A percentile compares a stretch with the other conserved stretches of the same genome.
phyloP scores from a whole-genome alignment of 2,113 vertebrate genomes.

The Gila orcuttii region DNA sequence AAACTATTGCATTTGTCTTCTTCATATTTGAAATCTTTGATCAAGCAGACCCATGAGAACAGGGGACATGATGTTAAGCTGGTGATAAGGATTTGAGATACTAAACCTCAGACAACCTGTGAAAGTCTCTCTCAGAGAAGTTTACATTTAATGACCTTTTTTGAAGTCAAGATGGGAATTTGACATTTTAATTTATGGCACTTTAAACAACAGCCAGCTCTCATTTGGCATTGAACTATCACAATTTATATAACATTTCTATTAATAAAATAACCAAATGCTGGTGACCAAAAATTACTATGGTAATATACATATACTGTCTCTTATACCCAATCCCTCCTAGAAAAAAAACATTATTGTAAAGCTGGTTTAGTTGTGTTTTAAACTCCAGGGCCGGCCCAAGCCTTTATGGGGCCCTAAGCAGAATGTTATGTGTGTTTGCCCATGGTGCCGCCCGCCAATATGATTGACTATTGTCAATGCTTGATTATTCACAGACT shows the following conservation, averaged over 20 bases:
- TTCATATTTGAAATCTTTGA: background rate
- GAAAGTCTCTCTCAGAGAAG: constrained; percentile 4
- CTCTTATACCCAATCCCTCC: background rate
- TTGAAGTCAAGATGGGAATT: constrained; percentile 21
- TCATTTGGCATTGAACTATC: constrained; percentile 13
- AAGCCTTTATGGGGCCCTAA: too few relatives aligned
- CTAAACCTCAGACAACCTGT: constrained; percentile 26
- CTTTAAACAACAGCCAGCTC: constrained; percentile 12
- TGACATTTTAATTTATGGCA: constrained; percentile 35
- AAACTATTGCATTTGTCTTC: background rate
- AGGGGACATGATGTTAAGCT: constrained; percentile 4
- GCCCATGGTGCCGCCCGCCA: too few relatives aligned
- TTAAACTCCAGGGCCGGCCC: too few relatives aligned
- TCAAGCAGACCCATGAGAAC: constrained; percentile 8
- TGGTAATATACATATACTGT: too few relatives aligned
- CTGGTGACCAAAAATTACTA: background rate
- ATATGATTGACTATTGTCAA: too few relatives aligned
- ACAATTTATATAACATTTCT: background rate
- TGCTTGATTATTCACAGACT: too few relatives aligned
- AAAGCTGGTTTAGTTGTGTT: background rate
- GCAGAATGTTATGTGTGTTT: too few relatives aligned
- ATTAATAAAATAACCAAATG: constrained; percentile 5
- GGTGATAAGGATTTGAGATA: constrained; percentile 11
- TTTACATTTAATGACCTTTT: constrained; percentile 17
- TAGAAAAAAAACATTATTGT: background rate